Percentiles rank a stretch among this genome's conserved stretches.
These are phyloP conservation scores for Lottia gigantea DNA, from an alignment of 2,888 invertebrate species.

Conservation along the genomic window DNA sequence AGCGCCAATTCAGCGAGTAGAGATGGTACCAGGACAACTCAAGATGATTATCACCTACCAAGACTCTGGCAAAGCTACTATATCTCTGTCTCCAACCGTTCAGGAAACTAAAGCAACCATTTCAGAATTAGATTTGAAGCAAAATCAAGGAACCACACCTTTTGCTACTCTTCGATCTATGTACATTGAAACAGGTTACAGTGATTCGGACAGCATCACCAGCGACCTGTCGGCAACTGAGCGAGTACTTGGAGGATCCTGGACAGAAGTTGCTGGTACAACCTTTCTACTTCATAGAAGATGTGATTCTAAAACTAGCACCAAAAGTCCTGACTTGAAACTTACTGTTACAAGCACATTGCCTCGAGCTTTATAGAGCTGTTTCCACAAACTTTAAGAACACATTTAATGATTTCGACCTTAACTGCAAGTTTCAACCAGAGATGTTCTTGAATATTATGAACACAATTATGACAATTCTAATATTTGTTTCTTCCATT, in stretches of 20 bases:
- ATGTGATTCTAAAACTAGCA: conserved; percentile 42
- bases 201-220: conserved; percentile 47
- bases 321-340: conserved; percentile 41
- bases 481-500: too few species aligned
- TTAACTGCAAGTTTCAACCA: too few species aligned
- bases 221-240: conserved; percentile 28
- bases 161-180: conserved; percentile 50
- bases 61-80: conserved; percentile 38
- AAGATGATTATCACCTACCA: conserved; percentile 40
- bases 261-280: conserved; percentile 34
- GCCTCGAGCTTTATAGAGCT: too few species aligned
- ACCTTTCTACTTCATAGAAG: conserved; percentile 37
- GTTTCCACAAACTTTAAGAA: too few species aligned
- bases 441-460: too few species aligned
- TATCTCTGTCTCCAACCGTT: conserved; percentile 33
- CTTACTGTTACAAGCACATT: conserved; percentile 15
- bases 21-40: conserved; percentile 32
- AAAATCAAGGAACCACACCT: conserved; percentile 34
- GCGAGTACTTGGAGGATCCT: conserved; percentile 30
- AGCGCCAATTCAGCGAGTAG: conserved; percentile 39
- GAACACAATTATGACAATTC: too few species aligned
- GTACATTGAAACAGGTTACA: conserved; percentile 47
- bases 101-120: conserved; percentile 41
- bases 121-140: conserved; percentile 32
- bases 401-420: too few species aligned